These are phyloP conservation scores for Monochamus alternatus DNA, from an alignment of 2,888 invertebrate species.

Conservation along the genomic window DNA sequence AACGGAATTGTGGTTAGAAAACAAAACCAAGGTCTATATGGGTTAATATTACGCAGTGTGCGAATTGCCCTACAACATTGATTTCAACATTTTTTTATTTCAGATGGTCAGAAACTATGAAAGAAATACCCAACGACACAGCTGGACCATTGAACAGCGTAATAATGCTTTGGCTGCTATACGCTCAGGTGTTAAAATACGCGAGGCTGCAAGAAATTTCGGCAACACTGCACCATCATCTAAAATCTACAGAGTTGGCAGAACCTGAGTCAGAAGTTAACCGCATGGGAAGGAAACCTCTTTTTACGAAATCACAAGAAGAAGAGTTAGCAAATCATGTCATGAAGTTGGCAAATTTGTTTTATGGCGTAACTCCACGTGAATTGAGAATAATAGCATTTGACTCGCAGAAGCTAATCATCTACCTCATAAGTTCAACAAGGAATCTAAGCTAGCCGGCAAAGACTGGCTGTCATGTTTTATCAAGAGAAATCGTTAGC, in stretches of 20 bases:
- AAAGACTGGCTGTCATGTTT: conserved; percentile 37
- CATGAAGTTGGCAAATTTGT: conserved; percentile 42
- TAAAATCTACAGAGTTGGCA: neutral
- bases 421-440: conserved; percentile 21
- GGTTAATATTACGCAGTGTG: neutral
- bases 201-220: conserved; percentile 5
- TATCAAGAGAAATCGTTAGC: conserved; percentile 38
- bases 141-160: conserved; percentile 4
- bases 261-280: neutral
- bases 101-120: conserved; percentile 8
- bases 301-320: conserved; percentile 21
- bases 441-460: conserved; percentile 9
- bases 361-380: conserved; percentile 38
- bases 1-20: conserved; percentile 1
- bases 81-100: conserved; percentile 3
- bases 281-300: neutral
- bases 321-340: conserved; percentile 29
- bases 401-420: conserved; percentile 37
- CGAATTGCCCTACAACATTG: neutral
- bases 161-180: neutral
- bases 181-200: neutral
- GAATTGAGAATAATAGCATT: conserved; percentile 39
- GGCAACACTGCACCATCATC: conserved; percentile 7
- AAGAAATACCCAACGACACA: neutral
- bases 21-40: neutral